A percentile compares a stretch with the other conserved stretches of the same genome.
These are phyloP conservation scores for Pangasianodon gigas DNA, from an alignment of 2,113 vertebrate species.

Conservation along the genomic window DNA sequence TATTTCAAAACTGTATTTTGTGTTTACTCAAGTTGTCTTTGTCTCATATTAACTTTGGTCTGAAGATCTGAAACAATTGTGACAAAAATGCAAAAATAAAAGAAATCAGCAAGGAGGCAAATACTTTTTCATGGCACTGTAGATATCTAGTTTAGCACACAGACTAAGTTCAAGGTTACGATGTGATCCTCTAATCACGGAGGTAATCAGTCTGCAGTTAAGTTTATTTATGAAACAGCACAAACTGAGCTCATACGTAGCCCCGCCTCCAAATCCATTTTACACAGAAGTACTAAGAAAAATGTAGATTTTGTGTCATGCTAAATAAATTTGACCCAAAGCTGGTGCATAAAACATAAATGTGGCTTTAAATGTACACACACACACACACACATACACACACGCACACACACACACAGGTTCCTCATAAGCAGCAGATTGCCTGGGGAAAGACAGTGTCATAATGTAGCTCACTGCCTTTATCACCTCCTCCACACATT, in stretches of 20 bases:
- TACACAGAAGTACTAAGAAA: background rate
- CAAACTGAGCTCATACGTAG: background rate
- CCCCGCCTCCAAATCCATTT: background rate
- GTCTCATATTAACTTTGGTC: too few relatives aligned
- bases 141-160: background rate
- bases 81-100: background rate
- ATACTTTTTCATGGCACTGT: background rate
- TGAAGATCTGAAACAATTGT: background rate
- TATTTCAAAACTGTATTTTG: too few relatives aligned
- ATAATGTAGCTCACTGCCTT: slow-evolving; percentile 31
- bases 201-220: too few relatives aligned
- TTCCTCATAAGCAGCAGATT: slow-evolving; percentile 31
- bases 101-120: background rate
- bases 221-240: too few relatives aligned
- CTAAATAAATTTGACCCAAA: background rate
- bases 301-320: background rate
- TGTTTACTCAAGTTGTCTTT: too few relatives aligned
- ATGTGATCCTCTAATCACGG: background rate
- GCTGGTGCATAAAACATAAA: background rate
- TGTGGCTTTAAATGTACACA: background rate
- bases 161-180: too few relatives aligned
- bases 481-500: slow-evolving; percentile 47
- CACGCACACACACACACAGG: slow-evolving; percentile 26
- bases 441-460: slow-evolving; percentile 27
- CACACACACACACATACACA: slow-evolving; percentile 16